Evolutionary conservation across 1,140 invertebrate species (phyloP).

Genomic region (Zaprionus gabonicus): DNA sequence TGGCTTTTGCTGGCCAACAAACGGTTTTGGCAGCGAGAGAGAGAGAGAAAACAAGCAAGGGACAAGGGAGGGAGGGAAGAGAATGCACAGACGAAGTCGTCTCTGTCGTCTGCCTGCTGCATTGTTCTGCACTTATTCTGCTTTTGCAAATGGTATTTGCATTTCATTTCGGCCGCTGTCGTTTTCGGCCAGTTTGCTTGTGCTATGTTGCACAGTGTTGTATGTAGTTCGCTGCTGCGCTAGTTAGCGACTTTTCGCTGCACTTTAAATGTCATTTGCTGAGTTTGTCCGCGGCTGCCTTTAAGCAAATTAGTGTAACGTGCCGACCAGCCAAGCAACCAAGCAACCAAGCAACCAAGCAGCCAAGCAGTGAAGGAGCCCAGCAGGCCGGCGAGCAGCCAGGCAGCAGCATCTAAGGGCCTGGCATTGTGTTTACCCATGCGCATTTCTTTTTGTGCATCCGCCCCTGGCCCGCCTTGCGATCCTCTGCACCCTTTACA

Average conservation of each 20-base stretch:
- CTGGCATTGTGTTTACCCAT: constrained; percentile 73
- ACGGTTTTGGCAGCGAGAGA: not conserved
- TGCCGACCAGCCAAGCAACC: constrained; percentile 18
- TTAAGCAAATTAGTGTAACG: constrained; percentile 77
- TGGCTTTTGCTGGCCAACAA: constrained; percentile 64
- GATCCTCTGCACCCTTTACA: not conserved
- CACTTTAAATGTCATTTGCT: constrained; percentile 81
- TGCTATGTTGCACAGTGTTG: constrained; percentile 1
- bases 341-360: constrained; percentile 3
- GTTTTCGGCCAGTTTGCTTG: constrained; percentile 8
- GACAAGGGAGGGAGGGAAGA: not conserved
- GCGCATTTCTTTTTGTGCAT: constrained; percentile 72
- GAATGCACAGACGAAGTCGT: not conserved
- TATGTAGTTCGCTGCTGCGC: constrained; percentile 32
- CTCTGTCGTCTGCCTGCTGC: constrained; percentile 28
- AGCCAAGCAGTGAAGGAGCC: not conserved
- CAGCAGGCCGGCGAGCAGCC: constrained; percentile 4
- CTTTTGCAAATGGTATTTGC: constrained; percentile 80
- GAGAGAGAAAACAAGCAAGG: not conserved
- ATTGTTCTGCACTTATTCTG: constrained; percentile 74
- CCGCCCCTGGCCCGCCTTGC: not conserved
- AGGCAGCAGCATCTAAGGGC: constrained; percentile 39
- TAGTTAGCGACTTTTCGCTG: constrained; percentile 81
- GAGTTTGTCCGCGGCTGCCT: constrained; percentile 69
- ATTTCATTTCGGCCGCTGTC: constrained; percentile 64